These are phyloP conservation scores for Leptogaster cylindrica DNA, from an alignment of 2,888 invertebrate genomes.

Conservation along the genomic window DNA sequence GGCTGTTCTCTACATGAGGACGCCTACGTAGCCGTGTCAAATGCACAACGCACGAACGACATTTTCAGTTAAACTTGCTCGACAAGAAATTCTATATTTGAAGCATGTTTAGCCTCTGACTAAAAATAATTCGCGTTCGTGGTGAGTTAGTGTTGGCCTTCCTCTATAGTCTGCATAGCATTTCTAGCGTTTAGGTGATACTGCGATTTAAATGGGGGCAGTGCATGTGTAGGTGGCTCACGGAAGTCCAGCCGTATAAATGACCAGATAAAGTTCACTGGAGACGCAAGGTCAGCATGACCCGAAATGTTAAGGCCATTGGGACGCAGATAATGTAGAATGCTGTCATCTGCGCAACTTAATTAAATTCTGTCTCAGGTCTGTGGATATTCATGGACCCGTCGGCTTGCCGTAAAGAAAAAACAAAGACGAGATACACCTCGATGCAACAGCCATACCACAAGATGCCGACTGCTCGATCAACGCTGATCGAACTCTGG, in stretches of 20 bases:
- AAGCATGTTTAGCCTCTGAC: slow-evolving; percentile 45
- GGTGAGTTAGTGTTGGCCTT: slow-evolving; percentile 15
- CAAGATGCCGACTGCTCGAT: no score
- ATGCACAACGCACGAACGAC: slow-evolving; percentile 48
- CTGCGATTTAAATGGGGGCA: slow-evolving; percentile 37
- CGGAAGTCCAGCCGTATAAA: slow-evolving; percentile 21
- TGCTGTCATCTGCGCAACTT: background rate
- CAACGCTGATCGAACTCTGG: no score
- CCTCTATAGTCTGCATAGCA: slow-evolving; percentile 17
- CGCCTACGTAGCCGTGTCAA: slow-evolving; percentile 51
- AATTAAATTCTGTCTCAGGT: no score
- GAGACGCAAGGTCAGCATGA: slow-evolving; percentile 42
- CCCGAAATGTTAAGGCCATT: slow-evolving; percentile 46
- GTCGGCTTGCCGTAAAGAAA: no score
- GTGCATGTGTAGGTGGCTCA: slow-evolving; percentile 31
- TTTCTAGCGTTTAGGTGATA: background rate
- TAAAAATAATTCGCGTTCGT: slow-evolving; percentile 30
- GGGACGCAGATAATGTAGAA: background rate
- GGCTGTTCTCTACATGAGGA: slow-evolving; percentile 39
- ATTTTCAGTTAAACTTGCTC: slow-evolving; percentile 50
- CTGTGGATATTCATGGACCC: no score
- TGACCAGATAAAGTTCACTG: slow-evolving; percentile 29
- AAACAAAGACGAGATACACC: no score
- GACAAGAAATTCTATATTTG: slow-evolving; percentile 51
- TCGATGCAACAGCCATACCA: no score